Evolutionary conservation across 2,888 invertebrate genomes (phyloP).

Genomic region (Pterobdella sp.): DNA sequence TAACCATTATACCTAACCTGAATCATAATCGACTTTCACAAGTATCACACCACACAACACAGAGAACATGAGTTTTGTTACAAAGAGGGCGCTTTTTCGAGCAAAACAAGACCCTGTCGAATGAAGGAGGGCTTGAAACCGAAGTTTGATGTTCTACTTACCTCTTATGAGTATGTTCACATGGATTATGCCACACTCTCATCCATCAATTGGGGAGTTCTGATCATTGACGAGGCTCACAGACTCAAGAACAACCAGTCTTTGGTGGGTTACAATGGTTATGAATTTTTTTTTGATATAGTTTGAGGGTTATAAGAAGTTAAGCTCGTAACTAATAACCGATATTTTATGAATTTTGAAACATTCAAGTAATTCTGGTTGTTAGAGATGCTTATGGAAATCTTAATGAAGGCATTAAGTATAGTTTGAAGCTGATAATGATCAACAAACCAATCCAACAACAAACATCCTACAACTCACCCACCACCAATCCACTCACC

Average conservation of each 20-base stretch:
- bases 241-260: conserved; percentile 40
- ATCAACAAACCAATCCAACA: too few species aligned
- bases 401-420: too few species aligned
- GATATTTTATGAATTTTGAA: neutral
- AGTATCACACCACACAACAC: too few species aligned
- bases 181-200: conserved; percentile 36
- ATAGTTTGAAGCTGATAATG: too few species aligned
- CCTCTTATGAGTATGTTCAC: conserved; percentile 38
- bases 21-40: neutral
- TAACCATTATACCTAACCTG: neutral
- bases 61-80: conserved; percentile 40
- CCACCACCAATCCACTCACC: neutral
- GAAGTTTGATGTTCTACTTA: conserved; percentile 40
- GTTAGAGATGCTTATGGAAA: too few species aligned
- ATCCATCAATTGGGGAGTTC: conserved; percentile 37
- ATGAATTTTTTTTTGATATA: neutral
- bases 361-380: neutral
- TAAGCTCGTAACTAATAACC: too few species aligned
- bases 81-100: conserved; percentile 34
- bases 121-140: conserved; percentile 33
- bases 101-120: conserved; percentile 31
- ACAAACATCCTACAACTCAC: neutral
- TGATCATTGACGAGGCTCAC: conserved; percentile 40
- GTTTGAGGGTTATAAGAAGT: neutral
- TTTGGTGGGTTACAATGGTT: conserved; percentile 33